Conservation (phyloP, 2,113 vertebrate genomes). For the Phodopus roborovskii region DNA sequence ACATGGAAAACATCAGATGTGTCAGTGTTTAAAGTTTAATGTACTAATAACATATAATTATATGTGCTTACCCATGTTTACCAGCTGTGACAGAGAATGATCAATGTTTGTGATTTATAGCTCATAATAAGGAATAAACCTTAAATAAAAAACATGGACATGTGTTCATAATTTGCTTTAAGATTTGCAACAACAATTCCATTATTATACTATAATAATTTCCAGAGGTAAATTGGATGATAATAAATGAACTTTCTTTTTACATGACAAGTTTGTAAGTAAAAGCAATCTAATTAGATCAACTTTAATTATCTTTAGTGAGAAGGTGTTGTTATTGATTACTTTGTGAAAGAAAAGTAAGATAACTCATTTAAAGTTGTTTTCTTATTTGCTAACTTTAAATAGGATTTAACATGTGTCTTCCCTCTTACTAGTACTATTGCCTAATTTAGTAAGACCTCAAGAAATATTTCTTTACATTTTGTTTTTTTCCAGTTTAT, state of each 20-base stretch:
- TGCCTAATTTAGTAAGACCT: not conserved
- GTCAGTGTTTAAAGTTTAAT: not conserved
- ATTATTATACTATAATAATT: constrained; percentile 59
- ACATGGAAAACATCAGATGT: not conserved
- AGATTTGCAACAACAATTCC: constrained; percentile 48
- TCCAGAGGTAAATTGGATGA: constrained; percentile 50
- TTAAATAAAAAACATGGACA: not conserved
- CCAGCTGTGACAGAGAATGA: not conserved
- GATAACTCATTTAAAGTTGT: constrained; percentile 74
- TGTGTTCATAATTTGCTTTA: not conserved
- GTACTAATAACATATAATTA: not conserved
- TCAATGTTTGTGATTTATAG: constrained; percentile 8
- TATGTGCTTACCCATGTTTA: not conserved
- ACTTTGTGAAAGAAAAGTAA: constrained; percentile 65
- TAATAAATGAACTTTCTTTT: constrained; percentile 76
- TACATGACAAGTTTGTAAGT: constrained; percentile 71
- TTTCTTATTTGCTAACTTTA: constrained; percentile 68
- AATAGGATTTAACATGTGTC: not conserved
- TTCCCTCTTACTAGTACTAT: constrained; percentile 26
- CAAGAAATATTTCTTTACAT: not conserved
- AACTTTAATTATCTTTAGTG: constrained; percentile 75
- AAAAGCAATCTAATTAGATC: constrained; percentile 75
- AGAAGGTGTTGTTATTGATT: constrained; percentile 70
- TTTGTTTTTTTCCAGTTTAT: not conserved
- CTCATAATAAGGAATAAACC: not conserved